Percentiles rank a stretch among this genome's conserved stretches.
phyloP scores from a whole-genome alignment of 2,888 invertebrate species.

The Scaptomyza parva region DNA sequence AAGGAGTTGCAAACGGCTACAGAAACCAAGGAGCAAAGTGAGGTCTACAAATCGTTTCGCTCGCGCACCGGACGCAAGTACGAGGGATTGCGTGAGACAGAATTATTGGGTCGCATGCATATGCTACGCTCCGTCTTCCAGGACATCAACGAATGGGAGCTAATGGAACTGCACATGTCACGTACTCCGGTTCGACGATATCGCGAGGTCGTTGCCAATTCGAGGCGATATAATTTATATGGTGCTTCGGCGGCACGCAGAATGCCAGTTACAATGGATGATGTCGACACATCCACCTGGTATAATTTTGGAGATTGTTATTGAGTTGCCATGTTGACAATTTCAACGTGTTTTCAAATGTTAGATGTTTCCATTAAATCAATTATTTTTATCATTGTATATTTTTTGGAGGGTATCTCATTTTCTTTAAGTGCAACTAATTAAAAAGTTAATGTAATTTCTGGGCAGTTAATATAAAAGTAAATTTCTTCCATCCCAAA shows the following conservation, averaged over 20 bases:
- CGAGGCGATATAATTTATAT: constrained; percentile 61
- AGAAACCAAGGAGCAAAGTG: constrained; percentile 84
- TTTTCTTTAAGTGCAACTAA: too few species aligned
- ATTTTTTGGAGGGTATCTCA: too few species aligned
- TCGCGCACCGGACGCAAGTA: constrained; percentile 86
- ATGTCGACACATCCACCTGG: constrained; percentile 60
- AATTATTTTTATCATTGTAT: background rate
- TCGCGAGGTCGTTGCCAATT: constrained; percentile 69
- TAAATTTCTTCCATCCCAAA: too few species aligned
- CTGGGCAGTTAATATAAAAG: too few species aligned
- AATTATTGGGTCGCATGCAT: constrained; percentile 86
- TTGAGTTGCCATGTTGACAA: constrained; percentile 38
- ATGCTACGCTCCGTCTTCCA: constrained; percentile 85
- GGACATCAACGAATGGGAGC: constrained; percentile 86
- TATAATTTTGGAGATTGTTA: constrained; percentile 69
- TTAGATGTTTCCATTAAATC: background rate
- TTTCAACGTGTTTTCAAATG: background rate
- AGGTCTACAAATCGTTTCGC: constrained; percentile 86
- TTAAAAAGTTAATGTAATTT: background rate
- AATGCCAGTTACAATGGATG: constrained; percentile 50
- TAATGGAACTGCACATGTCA: constrained; percentile 76
- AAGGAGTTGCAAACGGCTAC: constrained; percentile 83
- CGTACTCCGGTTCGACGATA: constrained; percentile 58
- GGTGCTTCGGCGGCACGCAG: constrained; percentile 41
- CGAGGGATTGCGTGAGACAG: constrained; percentile 85